These are phyloP conservation scores for Poecile montanus DNA, from an alignment of 2,797 vertebrate species.

Conservation along the genomic window DNA sequence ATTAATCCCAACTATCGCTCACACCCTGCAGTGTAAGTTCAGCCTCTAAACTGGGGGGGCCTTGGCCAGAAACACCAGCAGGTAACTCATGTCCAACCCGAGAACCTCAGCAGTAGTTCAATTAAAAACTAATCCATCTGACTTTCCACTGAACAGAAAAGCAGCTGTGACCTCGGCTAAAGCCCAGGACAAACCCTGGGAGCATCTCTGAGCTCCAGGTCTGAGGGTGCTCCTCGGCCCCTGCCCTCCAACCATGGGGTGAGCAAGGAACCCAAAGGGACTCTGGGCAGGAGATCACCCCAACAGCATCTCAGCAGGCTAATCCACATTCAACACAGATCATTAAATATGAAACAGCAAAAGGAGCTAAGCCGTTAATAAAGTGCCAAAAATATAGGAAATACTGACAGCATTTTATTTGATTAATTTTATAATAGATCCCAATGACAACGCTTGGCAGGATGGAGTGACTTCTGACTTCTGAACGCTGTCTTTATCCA, in stretches of 20 bases:
- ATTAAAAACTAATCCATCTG: neutral
- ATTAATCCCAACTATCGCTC: neutral
- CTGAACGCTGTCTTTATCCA: constrained; percentile 64
- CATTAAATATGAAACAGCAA: constrained; percentile 46
- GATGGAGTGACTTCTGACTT: constrained; percentile 57
- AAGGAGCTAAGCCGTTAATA: constrained; percentile 61
- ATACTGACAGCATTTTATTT: constrained; percentile 69
- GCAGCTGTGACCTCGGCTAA: constrained; percentile 41
- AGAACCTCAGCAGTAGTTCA: constrained; percentile 42
- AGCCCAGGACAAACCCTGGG: neutral
- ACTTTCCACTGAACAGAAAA: constrained; percentile 7
- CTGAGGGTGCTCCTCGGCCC: neutral
- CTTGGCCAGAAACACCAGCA: neutral
- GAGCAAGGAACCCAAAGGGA: neutral
- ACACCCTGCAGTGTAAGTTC: neutral
- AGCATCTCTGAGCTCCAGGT: neutral
- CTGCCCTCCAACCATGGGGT: neutral
- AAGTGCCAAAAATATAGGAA: constrained; percentile 69
- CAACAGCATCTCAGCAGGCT: constrained; percentile 58
- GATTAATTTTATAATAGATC: constrained; percentile 54
- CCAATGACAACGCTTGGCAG: constrained; percentile 52
- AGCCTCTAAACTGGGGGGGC: neutral
- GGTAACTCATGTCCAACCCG: constrained; percentile 9
- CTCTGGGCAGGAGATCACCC: neutral
- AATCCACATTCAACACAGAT: constrained; percentile 55